phyloP scores from a whole-genome alignment of 2,113 vertebrate genomes.

The Bombycilla garrulus region DNA sequence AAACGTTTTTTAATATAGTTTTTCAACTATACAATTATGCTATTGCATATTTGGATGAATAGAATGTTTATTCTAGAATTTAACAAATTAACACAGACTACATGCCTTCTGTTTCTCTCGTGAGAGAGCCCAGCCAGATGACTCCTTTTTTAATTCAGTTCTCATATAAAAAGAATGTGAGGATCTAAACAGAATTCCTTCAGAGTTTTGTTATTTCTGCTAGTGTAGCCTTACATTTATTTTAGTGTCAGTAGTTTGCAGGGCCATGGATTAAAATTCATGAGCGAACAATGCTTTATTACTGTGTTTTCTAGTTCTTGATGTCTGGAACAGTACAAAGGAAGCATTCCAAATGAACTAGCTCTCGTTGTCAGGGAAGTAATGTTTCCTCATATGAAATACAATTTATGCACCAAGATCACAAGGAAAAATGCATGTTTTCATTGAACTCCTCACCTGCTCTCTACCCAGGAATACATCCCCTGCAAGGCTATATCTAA shows the following conservation, averaged over 20 bases:
- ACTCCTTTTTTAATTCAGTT: background rate
- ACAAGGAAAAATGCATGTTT: constrained; percentile 17
- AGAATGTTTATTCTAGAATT: background rate
- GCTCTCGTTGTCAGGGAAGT: background rate
- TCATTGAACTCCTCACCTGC: constrained; percentile 16
- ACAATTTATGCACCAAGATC: background rate
- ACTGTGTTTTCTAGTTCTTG: background rate
- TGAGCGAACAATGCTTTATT: background rate
- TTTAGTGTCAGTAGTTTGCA: constrained; percentile 18
- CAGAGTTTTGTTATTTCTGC: constrained; percentile 6
- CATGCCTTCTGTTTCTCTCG: background rate
- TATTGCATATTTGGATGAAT: background rate
- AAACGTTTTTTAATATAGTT: background rate
- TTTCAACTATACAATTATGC: background rate
- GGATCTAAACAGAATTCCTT: constrained; percentile 12
- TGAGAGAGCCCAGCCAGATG: background rate
- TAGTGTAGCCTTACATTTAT: constrained; percentile 24
- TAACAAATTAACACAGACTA: background rate
- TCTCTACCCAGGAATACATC: background rate
- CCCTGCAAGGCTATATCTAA: background rate
- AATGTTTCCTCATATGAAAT: background rate
- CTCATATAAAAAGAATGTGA: constrained; percentile 28
- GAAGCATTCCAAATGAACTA: constrained; percentile 2
- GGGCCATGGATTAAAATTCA: constrained; percentile 16
- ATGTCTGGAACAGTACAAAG: background rate